Evolutionary conservation across 2,888 invertebrate genomes (phyloP).

Genomic region (Brenthis hecate): DNA sequence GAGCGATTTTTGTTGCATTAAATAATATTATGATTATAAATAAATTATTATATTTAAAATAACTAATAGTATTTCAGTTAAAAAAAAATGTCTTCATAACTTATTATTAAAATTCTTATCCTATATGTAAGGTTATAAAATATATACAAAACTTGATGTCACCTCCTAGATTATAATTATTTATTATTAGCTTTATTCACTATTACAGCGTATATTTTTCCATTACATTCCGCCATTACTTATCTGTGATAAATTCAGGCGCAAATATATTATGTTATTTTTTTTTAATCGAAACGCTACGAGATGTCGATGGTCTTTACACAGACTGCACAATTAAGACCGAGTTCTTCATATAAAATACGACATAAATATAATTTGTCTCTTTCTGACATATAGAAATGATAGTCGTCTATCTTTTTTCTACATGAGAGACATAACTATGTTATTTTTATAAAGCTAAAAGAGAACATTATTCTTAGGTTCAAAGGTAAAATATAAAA

Average conservation of each 20-base stretch:
- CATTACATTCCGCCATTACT: not conserved
- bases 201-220: slow-evolving; percentile 13
- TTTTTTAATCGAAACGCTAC: slow-evolving; percentile 12
- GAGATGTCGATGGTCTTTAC: not conserved
- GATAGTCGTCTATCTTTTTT: too few relatives aligned
- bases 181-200: slow-evolving; percentile 20
- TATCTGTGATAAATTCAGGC: not conserved
- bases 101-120: not conserved
- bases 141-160: slow-evolving; percentile 31
- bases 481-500: too few relatives aligned
- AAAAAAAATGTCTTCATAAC: not conserved
- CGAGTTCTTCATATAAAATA: not conserved
- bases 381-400: too few relatives aligned
- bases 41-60: not conserved
- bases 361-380: not conserved
- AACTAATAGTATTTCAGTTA: too few relatives aligned
- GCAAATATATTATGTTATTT: not conserved
- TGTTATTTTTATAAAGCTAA: too few relatives aligned
- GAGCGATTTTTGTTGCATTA: not conserved
- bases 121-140: slow-evolving; percentile 11
- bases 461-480: too few relatives aligned
- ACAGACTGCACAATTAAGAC: not conserved
- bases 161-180: slow-evolving; percentile 34
- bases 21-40: not conserved
- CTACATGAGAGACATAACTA: too few relatives aligned